phyloP scores from a whole-genome alignment of 2,888 invertebrate species.

The Portevinia maculata region DNA sequence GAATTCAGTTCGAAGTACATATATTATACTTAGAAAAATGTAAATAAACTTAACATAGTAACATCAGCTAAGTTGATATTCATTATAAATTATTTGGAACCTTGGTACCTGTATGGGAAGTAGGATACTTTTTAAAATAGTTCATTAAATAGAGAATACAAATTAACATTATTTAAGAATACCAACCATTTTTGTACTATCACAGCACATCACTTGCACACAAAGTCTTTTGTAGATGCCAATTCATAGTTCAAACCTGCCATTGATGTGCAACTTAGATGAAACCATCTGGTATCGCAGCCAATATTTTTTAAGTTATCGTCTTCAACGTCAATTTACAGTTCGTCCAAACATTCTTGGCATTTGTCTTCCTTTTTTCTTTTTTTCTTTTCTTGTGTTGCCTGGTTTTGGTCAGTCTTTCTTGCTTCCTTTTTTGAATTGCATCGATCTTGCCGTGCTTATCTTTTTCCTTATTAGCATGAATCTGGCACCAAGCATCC shows the following conservation, averaged over 20 bases:
- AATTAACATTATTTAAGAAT: too few species aligned
- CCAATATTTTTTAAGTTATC: conserved; percentile 37
- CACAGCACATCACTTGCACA: conserved; percentile 9
- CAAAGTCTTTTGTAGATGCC: conserved; percentile 9
- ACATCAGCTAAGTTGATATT: too few species aligned
- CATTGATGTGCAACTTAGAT: conserved; percentile 28
- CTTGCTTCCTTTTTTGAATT: conserved; percentile 23
- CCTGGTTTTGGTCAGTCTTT: conserved; percentile 5
- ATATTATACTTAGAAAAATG: too few species aligned
- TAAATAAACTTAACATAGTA: too few species aligned
- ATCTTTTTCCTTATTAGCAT: conserved; percentile 18
- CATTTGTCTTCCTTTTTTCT: conserved; percentile 22
- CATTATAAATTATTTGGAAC: too few species aligned
- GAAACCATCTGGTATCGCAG: conserved; percentile 42
- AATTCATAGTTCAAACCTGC: conserved; percentile 1
- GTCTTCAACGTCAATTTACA: conserved; percentile 35
- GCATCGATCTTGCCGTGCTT: conserved; percentile 19
- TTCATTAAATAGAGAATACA: too few species aligned
- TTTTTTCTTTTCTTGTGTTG: conserved; percentile 13
- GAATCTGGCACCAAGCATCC: conserved; percentile 39
- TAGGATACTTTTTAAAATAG: too few species aligned
- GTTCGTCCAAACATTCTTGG: conserved; percentile 35
- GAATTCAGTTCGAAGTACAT: too few species aligned
- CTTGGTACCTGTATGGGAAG: too few species aligned
- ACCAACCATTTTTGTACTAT: too few species aligned